phyloP scores from a whole-genome alignment of 2,797 vertebrate species.

The Geotrypetes seraphini region DNA sequence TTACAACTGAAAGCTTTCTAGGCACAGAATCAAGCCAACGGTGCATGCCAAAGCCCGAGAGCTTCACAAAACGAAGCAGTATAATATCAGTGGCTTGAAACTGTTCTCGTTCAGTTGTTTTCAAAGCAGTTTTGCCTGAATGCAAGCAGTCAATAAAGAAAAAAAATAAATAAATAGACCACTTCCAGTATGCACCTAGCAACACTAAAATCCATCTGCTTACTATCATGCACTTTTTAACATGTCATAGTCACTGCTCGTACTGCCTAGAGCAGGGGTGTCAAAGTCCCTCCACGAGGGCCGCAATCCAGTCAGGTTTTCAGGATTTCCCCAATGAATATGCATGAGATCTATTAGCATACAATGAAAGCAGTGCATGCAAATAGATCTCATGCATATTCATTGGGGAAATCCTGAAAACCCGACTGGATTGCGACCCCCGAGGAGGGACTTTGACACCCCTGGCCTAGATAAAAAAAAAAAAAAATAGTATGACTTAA shows the following conservation, averaged over 20 bases:
- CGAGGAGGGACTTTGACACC: too few species aligned
- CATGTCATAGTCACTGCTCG: slow-evolving; percentile 66
- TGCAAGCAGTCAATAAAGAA: slow-evolving; percentile 54
- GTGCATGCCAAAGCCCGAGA: slow-evolving; percentile 34
- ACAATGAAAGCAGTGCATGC: too few species aligned
- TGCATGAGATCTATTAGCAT: too few species aligned
- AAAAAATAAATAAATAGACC: slow-evolving; percentile 65
- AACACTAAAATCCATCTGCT: slow-evolving; percentile 58
- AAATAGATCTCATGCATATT: too few species aligned
- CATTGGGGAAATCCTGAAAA: too few species aligned
- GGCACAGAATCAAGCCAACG: slow-evolving; percentile 44
- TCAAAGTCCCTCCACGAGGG: too few species aligned
- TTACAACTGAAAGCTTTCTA: slow-evolving; percentile 36
- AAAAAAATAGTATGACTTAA: slow-evolving; percentile 51
- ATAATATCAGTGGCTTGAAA: slow-evolving; percentile 49
- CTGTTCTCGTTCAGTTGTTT: slow-evolving; percentile 57
- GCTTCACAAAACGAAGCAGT: slow-evolving; percentile 50
- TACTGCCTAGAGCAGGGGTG: slow-evolving; percentile 29
- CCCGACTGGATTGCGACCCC: too few species aligned
- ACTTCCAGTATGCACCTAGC: slow-evolving; percentile 50
- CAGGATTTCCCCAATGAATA: too few species aligned
- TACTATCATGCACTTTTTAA: slow-evolving; percentile 63
- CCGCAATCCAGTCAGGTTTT: too few species aligned
- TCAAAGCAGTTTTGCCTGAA: slow-evolving; percentile 64
- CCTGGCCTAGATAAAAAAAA: too few species aligned